phyloP scores from a whole-genome alignment of 2,888 invertebrate genomes.

The Cantharis nigra region DNA sequence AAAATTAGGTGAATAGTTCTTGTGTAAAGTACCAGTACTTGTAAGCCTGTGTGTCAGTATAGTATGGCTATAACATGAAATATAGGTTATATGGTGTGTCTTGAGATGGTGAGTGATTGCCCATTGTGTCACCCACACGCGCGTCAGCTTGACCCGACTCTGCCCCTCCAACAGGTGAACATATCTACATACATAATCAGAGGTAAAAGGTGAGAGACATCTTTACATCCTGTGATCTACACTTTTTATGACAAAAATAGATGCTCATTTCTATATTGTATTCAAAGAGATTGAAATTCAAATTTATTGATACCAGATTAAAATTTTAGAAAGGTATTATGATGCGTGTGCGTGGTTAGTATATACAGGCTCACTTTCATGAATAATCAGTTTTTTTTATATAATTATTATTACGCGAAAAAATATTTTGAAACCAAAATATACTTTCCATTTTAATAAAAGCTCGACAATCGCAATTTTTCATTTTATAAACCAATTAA shows the following conservation, averaged over 20 bases:
- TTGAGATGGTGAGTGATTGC: slow-evolving; percentile 49
- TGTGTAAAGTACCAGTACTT: slow-evolving; percentile 15
- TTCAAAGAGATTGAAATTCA: slow-evolving; percentile 27
- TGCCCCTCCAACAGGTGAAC: slow-evolving; percentile 43
- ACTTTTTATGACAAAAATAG: slow-evolving; percentile 29
- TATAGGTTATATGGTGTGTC: slow-evolving; percentile 38
- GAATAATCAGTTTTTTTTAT: background rate
- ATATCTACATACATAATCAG: slow-evolving; percentile 44
- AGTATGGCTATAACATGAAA: slow-evolving; percentile 29
- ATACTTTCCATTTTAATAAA: background rate
- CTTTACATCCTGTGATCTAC: slow-evolving; percentile 30
- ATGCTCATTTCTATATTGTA: slow-evolving; percentile 20
- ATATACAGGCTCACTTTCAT: background rate
- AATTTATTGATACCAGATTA: slow-evolving; percentile 25
- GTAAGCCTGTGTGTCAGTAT: slow-evolving; percentile 20
- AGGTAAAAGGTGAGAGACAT: slow-evolving; percentile 45
- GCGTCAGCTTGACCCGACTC: slow-evolving; percentile 47
- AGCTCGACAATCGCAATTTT: background rate
- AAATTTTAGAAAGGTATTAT: background rate
- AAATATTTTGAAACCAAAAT: background rate
- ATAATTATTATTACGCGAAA: background rate
- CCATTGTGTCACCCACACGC: slow-evolving; percentile 52
- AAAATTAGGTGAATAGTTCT: slow-evolving; percentile 10
- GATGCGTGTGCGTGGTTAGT: background rate
- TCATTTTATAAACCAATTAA: background rate